Base-by-base conservation (phyloP, 92 coral and sea anemone species). In the Chrysogorgia sp. region DNA sequence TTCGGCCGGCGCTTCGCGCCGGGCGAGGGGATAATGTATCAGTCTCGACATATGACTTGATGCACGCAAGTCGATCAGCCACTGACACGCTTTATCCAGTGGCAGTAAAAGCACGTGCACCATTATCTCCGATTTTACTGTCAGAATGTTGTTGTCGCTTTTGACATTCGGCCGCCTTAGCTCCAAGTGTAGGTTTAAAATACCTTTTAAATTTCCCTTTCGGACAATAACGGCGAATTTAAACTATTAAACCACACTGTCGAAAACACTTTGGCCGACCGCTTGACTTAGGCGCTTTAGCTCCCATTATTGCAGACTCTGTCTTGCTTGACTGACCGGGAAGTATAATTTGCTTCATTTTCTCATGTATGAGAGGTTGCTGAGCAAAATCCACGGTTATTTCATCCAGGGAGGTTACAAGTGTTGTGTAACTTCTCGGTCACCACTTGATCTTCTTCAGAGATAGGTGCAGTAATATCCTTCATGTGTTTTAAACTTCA, bases 21-120 rank as follows among this genome's bases (percentile, higher is more conserved):
- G n/a, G n/a, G n/a, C n/a, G n/a, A n/a, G n/a, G n/a, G n/a, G n/a
- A n/a, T n/a, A n/a, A n/a, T n/a, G n/a, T n/a, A n/a, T n/a, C n/a
- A n/a, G n/a, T n/a, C n/a, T n/a, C n/a, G n/a, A n/a, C 84, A 84
- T 84, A 47, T 78, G 88, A 70, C 88, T 84, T 35, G 74, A 58
- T 14, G 88, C 84, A 13, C 84, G 82, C 48, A 78, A 76, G 74
- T 67, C 83, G 37, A 76, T 77, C 47, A 77, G 31, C 79, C 79
- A 63, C 12, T 37, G 43, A 37, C 43, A 37, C 12, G 12, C 12
- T 37, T 37, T 37, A 37, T 37, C 12, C 60, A 58, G 74, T 67
- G 41, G 60, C 68, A 57, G 66, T 69, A 32, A 79, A 84, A 47
- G 84, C 74, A 45, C 71, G 68, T 32, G 84, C 83, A 71, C 14